A percentile compares a stretch with the other conserved stretches of the same genome.
Evolutionary conservation across 2,797 vertebrate species (phyloP).

Genomic region (Alcedo atthis): DNA sequence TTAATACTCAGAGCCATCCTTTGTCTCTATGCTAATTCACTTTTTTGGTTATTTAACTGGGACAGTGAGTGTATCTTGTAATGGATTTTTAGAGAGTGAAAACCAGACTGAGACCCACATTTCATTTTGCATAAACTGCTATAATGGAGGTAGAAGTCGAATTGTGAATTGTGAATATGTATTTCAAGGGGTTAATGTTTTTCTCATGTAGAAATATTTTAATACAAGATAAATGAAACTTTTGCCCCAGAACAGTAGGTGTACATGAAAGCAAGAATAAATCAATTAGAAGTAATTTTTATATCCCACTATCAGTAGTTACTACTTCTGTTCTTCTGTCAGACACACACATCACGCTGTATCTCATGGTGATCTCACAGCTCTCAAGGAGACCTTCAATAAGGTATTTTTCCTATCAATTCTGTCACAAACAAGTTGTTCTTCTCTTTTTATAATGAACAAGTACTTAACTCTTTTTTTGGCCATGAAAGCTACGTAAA

Average conservation of each 20-base stretch:
- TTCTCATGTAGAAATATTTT: neutral
- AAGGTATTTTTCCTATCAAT: neutral
- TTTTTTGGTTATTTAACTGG: neutral
- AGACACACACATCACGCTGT: neutral
- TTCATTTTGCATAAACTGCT: neutral
- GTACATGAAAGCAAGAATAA: neutral
- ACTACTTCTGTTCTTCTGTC: neutral
- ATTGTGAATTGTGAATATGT: neutral
- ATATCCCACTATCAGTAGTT: neutral
- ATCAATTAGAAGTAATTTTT: neutral
- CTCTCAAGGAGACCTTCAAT: neutral
- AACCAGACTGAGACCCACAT: neutral
- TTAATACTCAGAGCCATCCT: neutral
- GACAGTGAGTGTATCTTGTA: neutral
- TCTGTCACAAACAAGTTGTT: neutral
- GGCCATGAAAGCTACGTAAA: neutral
- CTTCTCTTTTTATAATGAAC: neutral
- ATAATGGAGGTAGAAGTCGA: neutral
- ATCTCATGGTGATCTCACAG: neutral
- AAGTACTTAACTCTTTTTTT: neutral
- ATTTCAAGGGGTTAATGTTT: neutral
- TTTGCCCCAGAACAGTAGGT: neutral
- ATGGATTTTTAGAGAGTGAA: neutral
- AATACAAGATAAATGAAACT: neutral
- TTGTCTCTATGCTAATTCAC: neutral